Evolutionary conservation across 2,113 vertebrate species (phyloP).

Genomic region (Onychorhynchus coronatus): DNA sequence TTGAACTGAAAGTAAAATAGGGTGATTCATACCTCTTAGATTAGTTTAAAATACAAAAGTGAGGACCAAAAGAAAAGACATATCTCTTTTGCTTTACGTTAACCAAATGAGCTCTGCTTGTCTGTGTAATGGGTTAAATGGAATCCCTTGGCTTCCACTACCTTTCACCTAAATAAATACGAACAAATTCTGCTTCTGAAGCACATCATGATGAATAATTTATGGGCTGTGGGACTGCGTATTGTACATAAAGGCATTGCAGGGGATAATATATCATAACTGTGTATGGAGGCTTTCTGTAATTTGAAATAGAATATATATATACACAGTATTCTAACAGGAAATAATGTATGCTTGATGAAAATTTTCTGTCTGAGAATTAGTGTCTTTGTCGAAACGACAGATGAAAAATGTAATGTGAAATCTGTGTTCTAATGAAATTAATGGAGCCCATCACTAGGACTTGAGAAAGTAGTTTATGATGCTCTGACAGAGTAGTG

Average conservation of each 20-base stretch:
- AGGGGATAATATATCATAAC: background rate
- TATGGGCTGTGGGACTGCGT: background rate
- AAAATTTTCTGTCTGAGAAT: background rate
- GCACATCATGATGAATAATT: constrained; percentile 12
- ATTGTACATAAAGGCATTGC: background rate
- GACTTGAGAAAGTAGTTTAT: background rate
- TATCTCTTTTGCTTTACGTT: background rate
- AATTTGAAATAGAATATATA: background rate
- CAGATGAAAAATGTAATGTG: background rate
- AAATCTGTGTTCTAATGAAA: background rate
- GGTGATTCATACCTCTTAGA: background rate
- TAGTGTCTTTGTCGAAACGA: background rate
- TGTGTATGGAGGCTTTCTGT: background rate
- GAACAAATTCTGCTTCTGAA: background rate
- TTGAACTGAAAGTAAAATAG: background rate
- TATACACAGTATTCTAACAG: background rate
- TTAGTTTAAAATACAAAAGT: background rate
- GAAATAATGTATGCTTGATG: background rate
- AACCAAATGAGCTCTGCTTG: background rate
- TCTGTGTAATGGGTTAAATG: background rate
- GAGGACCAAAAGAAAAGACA: background rate
- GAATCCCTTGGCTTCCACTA: background rate
- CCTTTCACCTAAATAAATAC: background rate
- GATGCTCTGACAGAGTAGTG: background rate
- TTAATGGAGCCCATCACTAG: background rate